A percentile compares a stretch with the other conserved stretches of the same genome.
Conservation (phyloP, 2,113 vertebrate genomes). For the Benitochromis conjunctus region DNA sequence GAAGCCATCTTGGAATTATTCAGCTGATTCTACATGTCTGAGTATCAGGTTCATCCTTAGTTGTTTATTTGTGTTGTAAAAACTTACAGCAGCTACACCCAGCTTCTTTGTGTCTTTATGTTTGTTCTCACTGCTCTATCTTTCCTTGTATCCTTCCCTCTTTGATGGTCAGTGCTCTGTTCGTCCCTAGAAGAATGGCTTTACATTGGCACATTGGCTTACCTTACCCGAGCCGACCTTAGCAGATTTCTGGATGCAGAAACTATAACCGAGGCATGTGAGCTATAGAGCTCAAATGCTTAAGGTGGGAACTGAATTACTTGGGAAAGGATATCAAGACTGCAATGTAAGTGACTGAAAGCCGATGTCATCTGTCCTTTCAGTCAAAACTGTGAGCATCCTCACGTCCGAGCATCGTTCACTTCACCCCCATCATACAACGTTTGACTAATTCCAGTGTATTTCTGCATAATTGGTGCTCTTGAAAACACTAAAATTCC, state of each 20-base stretch:
- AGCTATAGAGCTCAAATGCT: neutral
- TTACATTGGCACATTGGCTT: neutral
- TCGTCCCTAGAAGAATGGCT: neutral
- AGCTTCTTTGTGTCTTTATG: neutral
- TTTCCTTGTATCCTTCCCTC: neutral
- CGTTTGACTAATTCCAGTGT: neutral
- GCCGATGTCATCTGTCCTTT: neutral
- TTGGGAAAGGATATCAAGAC: neutral
- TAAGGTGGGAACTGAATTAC: neutral
- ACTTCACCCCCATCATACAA: neutral
- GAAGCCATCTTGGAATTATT: neutral
- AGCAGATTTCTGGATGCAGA: neutral
- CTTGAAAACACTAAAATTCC: neutral
- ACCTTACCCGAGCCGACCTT: fast-evolving
- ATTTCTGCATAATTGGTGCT: neutral
- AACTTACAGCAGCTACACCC: neutral
- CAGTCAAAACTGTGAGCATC: neutral
- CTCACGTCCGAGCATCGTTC: neutral
- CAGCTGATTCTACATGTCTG: neutral
- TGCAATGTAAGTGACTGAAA: neutral
- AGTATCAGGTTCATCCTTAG: neutral
- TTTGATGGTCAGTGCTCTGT: neutral
- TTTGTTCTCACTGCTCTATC: neutral
- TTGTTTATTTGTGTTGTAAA: neutral
- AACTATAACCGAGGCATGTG: neutral